phyloP scores from a whole-genome alignment of 2,888 invertebrate genomes.

The Agapostemon virescens region DNA sequence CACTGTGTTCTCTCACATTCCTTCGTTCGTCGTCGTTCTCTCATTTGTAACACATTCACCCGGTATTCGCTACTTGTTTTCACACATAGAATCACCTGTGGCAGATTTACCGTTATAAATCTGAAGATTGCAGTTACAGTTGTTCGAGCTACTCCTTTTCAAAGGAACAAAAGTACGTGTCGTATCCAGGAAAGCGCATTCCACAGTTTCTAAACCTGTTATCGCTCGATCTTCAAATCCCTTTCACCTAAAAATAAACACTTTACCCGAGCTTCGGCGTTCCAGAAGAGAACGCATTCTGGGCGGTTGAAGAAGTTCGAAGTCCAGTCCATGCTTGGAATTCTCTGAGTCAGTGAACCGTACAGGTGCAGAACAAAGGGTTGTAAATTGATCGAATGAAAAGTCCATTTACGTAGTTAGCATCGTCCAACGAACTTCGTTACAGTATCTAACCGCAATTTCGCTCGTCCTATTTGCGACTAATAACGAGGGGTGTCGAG shows the following conservation, averaged over 20 bases:
- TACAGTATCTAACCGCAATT: conserved; percentile 32
- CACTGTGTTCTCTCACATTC: too few species aligned
- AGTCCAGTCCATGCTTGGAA: not conserved
- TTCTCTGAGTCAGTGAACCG: conserved; percentile 4
- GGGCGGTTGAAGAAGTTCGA: not conserved
- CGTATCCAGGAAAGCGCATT: not conserved
- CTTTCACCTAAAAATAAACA: conserved; percentile 1
- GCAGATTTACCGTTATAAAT: not conserved
- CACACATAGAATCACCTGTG: too few species aligned
- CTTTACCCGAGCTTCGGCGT: not conserved
- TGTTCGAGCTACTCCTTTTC: not conserved
- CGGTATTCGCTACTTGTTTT: too few species aligned
- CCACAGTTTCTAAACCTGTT: not conserved
- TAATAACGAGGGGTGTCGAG: conserved; percentile 30
- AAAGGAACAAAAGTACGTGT: not conserved
- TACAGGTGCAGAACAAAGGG: conserved; percentile 8
- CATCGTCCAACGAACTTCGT: conserved; percentile 26
- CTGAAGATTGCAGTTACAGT: not conserved
- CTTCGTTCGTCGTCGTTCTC: too few species aligned
- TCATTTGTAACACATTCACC: too few species aligned
- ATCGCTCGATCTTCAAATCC: not conserved
- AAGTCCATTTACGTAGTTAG: conserved; percentile 23
- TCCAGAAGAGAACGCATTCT: not conserved
- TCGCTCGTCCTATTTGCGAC: conserved; percentile 42
- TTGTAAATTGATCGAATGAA: conserved; percentile 34